A percentile compares a stretch with the other conserved stretches of the same genome.
Conservation (phyloP, 2,888 invertebrate species). For the Malthinus seriepunctatus region DNA sequence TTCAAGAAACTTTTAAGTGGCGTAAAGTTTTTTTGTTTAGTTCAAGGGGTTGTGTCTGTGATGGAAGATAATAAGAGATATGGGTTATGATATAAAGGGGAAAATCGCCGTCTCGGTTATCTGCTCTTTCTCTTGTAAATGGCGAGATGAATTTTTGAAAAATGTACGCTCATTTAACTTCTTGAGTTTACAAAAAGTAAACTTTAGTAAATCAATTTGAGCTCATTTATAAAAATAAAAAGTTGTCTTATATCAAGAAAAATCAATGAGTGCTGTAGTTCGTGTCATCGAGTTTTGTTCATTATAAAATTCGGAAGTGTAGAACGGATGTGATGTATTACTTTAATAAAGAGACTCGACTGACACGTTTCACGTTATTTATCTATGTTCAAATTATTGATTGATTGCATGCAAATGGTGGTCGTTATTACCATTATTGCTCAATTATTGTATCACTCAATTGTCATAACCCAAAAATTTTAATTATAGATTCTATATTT, state of each 20-base stretch:
- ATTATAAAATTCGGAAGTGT: constrained; percentile 36
- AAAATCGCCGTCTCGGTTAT: too few species aligned
- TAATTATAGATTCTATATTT: too few species aligned
- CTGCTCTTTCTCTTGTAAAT: too few species aligned
- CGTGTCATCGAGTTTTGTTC: constrained; percentile 32
- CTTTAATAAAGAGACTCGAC: constrained; percentile 41
- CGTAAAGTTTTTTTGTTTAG: too few species aligned
- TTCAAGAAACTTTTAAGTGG: not conserved
- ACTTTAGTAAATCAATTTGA: too few species aligned
- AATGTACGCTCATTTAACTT: too few species aligned
- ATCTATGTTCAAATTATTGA: not conserved
- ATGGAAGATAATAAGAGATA: too few species aligned
- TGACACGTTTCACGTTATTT: constrained; percentile 18
- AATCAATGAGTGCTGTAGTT: constrained; percentile 25
- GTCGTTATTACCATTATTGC: not conserved
- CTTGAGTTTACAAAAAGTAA: too few species aligned
- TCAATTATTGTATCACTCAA: not conserved
- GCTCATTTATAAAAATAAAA: not conserved
- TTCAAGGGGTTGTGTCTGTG: too few species aligned
- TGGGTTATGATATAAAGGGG: too few species aligned
- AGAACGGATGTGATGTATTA: constrained; percentile 43
- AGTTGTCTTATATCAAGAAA: not conserved
- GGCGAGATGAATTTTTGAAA: too few species aligned
- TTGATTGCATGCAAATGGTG: not conserved
- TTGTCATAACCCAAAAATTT: too few species aligned